Evolutionary conservation across 1,140 invertebrate species (phyloP).

Genomic region (Cyphomyrmex costatus): DNA sequence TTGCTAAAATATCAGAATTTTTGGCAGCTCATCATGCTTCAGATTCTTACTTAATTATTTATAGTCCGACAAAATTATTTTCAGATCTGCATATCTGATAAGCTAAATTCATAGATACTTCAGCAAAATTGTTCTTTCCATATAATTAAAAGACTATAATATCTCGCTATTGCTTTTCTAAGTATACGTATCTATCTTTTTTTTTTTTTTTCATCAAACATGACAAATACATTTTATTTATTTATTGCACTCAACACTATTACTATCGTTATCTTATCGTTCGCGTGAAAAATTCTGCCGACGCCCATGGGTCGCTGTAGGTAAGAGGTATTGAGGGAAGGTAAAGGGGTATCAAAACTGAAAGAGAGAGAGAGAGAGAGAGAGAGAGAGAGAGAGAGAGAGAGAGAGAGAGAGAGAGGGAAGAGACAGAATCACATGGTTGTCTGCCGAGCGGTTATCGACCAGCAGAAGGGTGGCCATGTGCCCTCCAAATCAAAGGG

Average conservation of each 20-base stretch:
- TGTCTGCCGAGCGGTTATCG: slow-evolving; percentile 67
- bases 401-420: too few relatives aligned
- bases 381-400: not conserved
- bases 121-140: too few relatives aligned
- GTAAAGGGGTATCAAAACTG: slow-evolving; percentile 29
- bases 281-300: slow-evolving; percentile 36
- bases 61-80: too few relatives aligned
- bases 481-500: slow-evolving; percentile 41
- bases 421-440: slow-evolving; percentile 62
- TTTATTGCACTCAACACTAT: not conserved
- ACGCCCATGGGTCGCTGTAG: slow-evolving; percentile 13
- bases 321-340: slow-evolving; percentile 25
- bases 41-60: too few relatives aligned
- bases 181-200: not conserved
- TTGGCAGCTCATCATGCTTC: too few relatives aligned
- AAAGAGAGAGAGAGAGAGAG: not conserved
- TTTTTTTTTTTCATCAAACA: not conserved
- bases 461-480: slow-evolving; percentile 60
- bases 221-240: not conserved
- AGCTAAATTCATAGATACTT: too few relatives aligned
- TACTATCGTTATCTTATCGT: not conserved
- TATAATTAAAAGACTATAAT: not conserved
- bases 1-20: too few relatives aligned
- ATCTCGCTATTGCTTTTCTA: not conserved
- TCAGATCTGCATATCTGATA: too few relatives aligned